These are phyloP conservation scores for Sthenelais limicola DNA, from an alignment of 2,888 invertebrate species.

Conservation along the genomic window DNA sequence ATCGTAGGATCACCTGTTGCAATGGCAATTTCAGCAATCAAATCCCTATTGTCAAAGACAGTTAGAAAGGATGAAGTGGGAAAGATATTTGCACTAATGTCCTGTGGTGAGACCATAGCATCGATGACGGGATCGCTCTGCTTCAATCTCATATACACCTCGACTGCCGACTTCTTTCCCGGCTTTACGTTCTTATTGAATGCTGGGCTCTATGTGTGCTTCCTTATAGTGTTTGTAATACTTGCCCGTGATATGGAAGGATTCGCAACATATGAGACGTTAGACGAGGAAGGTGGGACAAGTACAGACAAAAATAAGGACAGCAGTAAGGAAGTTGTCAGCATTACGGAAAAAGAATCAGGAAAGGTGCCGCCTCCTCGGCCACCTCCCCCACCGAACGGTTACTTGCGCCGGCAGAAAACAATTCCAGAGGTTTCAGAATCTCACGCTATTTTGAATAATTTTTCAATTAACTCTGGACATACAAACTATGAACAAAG, in stretches of 20 bases:
- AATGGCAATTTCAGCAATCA: constrained; percentile 41
- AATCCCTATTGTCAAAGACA: constrained; percentile 32
- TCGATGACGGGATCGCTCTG: constrained; percentile 68
- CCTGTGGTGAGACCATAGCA: constrained; percentile 70
- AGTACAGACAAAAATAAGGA: neutral
- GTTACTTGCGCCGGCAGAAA: constrained; percentile 15
- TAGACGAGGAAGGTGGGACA: constrained; percentile 27
- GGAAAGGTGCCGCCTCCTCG: constrained; percentile 21
- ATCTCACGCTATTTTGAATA: constrained; percentile 27
- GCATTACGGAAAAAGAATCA: neutral
- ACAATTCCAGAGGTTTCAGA: constrained; percentile 12
- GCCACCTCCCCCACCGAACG: constrained; percentile 25
- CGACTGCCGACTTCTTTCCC: constrained; percentile 66
- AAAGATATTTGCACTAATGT: constrained; percentile 72
- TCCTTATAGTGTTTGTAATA: constrained; percentile 33
- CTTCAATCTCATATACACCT: constrained; percentile 70
- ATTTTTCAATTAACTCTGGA: constrained; percentile 22
- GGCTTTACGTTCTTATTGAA: constrained; percentile 59
- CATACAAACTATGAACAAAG: constrained; percentile 14
- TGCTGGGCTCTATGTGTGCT: constrained; percentile 24
- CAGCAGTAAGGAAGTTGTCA: neutral
- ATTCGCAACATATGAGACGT: constrained; percentile 13
- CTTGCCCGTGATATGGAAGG: constrained; percentile 20
- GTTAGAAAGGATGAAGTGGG: constrained; percentile 58
- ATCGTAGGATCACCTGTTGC: constrained; percentile 35